Conservation (phyloP, 2,113 vertebrate genomes). For the Cinclus cinclus region DNA sequence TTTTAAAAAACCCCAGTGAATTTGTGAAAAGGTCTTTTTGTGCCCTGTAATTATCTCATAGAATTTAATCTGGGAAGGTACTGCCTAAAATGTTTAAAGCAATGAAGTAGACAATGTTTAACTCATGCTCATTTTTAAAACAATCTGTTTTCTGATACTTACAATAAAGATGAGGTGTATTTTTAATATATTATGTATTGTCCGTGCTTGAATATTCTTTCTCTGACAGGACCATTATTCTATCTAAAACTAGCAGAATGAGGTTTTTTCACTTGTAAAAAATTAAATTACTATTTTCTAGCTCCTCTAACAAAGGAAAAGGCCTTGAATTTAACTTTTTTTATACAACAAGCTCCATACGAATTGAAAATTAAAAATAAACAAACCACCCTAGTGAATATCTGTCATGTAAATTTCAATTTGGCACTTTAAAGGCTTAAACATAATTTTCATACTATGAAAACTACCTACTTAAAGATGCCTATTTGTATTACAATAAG, state of each 20-base stretch:
- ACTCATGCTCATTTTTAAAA: conserved; percentile 39
- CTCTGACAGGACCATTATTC: conserved; percentile 31
- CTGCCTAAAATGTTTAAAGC: conserved; percentile 30
- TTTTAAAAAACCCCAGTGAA: neutral
- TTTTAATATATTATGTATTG: neutral
- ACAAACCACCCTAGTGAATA: neutral
- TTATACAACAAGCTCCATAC: neutral
- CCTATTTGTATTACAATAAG: neutral
- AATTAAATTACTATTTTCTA: neutral
- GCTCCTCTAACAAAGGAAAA: neutral
- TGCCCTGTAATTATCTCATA: conserved; percentile 43
- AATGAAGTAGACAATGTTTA: conserved; percentile 30
- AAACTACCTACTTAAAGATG: neutral
- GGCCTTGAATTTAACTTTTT: neutral
- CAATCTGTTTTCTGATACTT: conserved; percentile 38
- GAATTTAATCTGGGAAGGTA: conserved; percentile 39
- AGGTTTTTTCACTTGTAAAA: neutral
- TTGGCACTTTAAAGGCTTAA: neutral
- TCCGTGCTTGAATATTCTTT: conserved; percentile 8
- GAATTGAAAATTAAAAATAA: conserved; percentile 41
- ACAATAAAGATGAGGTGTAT: neutral
- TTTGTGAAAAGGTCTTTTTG: conserved; percentile 54
- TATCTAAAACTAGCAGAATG: neutral
- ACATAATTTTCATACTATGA: neutral
- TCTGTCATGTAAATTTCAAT: conserved; percentile 1